Conservation (phyloP, 2,113 vertebrate species). For the Stigmatopora nigra region DNA sequence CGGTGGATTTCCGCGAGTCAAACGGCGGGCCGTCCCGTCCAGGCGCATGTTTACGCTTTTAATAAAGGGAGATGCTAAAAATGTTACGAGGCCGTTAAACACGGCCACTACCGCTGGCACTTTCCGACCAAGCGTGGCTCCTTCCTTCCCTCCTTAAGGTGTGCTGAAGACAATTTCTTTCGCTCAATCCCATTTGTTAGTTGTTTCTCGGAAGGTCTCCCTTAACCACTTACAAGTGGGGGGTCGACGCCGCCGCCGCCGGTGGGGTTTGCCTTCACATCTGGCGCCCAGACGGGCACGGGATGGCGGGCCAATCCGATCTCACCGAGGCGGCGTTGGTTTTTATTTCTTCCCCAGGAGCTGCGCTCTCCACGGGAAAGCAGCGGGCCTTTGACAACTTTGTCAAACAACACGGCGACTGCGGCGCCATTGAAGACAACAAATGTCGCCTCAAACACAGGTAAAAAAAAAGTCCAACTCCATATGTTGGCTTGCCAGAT, state of each 20-base stretch:
- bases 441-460: slow-evolving; percentile 81
- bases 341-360: slow-evolving; percentile 32
- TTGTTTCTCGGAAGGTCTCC: slow-evolving; percentile 30
- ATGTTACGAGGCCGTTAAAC: slow-evolving; percentile 18
- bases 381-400: slow-evolving; percentile 90
- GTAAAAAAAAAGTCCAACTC: slow-evolving; percentile 59
- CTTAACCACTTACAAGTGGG: slow-evolving; percentile 30
- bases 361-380: slow-evolving; percentile 74
- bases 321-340: neutral
- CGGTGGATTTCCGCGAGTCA: neutral
- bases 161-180: neutral
- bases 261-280: slow-evolving; percentile 30
- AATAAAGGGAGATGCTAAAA: slow-evolving; percentile 24
- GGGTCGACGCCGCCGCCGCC: slow-evolving; percentile 28
- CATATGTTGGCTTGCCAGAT: no score
- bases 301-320: slow-evolving; percentile 22
- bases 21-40: slow-evolving; percentile 2
- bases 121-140: slow-evolving; percentile 1
- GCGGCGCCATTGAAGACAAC: slow-evolving; percentile 79
- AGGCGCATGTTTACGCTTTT: slow-evolving; percentile 17
- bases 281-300: slow-evolving; percentile 44
- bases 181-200: slow-evolving; percentile 24
- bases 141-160: slow-evolving; percentile 11
- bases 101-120: slow-evolving; percentile 6
- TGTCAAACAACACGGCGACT: slow-evolving; percentile 75